Evolutionary conservation across 2,797 vertebrate genomes (phyloP).

Genomic region (Neomorphus geoffroyi): DNA sequence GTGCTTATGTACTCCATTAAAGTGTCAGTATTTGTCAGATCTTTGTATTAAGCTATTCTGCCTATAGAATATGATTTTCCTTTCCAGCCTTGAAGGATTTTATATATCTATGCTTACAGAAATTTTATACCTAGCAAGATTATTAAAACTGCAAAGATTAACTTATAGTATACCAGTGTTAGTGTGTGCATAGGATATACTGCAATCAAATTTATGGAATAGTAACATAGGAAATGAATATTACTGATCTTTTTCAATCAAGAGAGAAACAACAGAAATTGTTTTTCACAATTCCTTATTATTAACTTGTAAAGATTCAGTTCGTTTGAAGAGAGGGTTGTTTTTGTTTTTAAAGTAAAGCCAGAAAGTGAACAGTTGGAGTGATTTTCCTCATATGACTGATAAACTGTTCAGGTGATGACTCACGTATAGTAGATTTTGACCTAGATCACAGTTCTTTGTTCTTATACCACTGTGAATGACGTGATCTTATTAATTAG

Average conservation of each 20-base stretch:
- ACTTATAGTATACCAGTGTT: neutral
- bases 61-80: neutral
- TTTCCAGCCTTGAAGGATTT: neutral
- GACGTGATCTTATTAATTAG: neutral
- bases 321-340: neutral
- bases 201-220: neutral
- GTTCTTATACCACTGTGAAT: neutral
- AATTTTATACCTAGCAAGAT: neutral
- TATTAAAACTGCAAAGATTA: neutral
- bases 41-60: neutral
- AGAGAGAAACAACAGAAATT: accelerated
- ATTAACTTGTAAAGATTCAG: neutral
- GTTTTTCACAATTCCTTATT: neutral
- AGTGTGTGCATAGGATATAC: neutral
- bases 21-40: neutral
- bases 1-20: neutral
- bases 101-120: neutral
- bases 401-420: neutral
- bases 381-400: neutral
- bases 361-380: neutral
- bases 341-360: neutral
- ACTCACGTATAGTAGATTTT: neutral
- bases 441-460: neutral
- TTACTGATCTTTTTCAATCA: neutral
- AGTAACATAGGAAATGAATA: neutral